These are phyloP conservation scores for Halcyon leucocephala DNA, from an alignment of 2,797 vertebrate genomes.

Conservation along the genomic window DNA sequence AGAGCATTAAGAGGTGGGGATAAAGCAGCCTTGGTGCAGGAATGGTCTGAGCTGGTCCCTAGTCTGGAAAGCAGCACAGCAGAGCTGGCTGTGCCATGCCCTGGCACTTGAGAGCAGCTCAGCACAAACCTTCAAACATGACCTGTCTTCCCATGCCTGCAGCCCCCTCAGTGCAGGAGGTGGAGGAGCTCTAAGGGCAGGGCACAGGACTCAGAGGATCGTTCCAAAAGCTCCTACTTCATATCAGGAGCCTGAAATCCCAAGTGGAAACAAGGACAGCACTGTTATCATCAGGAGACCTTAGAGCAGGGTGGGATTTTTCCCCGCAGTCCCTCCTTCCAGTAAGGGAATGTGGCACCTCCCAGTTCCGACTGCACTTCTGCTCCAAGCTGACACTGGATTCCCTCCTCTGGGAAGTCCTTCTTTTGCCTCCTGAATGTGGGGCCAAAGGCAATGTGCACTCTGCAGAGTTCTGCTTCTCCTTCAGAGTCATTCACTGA, in stretches of 20 bases:
- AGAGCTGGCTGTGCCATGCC: neutral
- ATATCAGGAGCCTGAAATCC: neutral
- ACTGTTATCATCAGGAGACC: neutral
- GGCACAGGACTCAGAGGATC: neutral
- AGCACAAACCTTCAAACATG: neutral
- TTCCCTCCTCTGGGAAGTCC: neutral
- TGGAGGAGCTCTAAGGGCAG: neutral
- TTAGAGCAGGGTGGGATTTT: too few species aligned
- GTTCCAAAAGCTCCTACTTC: neutral
- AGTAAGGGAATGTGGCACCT: neutral
- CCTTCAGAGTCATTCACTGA: neutral
- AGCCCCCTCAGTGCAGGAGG: neutral
- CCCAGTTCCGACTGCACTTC: neutral
- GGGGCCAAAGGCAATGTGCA: accelerated
- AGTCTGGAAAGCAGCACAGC: neutral
- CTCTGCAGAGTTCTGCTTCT: neutral
- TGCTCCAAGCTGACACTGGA: neutral
- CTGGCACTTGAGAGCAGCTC: neutral
- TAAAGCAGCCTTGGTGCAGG: neutral
- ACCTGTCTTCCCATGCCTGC: neutral
- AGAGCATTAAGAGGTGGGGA: slow-evolving; percentile 36
- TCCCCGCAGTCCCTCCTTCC: neutral
- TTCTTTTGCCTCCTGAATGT: neutral
- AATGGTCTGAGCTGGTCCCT: neutral
- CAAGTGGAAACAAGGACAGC: neutral